phyloP scores from a whole-genome alignment of 2,888 invertebrate genomes.

The Cephus nigrinus region DNA sequence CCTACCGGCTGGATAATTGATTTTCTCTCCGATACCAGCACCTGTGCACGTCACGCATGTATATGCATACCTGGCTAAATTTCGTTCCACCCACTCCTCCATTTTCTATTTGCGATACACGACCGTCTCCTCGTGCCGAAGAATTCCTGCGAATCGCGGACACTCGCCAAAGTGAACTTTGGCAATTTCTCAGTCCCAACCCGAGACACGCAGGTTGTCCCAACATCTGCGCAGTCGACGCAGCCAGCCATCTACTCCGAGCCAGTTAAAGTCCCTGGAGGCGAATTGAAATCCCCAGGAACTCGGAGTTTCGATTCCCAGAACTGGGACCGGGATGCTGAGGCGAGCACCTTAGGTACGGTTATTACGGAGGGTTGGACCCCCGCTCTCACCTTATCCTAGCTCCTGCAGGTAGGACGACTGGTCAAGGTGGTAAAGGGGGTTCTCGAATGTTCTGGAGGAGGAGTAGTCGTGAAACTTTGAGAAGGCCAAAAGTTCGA shows the following conservation, averaged over 20 bases:
- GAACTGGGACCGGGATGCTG: background rate
- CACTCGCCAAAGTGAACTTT: background rate
- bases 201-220: background rate
- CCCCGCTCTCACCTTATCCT: too few species aligned
- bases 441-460: background rate
- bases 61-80: background rate
- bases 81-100: background rate
- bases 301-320: background rate
- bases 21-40: conserved; percentile 16
- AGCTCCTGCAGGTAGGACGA: too few species aligned
- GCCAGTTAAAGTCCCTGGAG: background rate
- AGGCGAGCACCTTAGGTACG: background rate
- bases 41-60: background rate
- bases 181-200: background rate
- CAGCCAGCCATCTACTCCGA: background rate
- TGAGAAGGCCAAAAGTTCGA: background rate
- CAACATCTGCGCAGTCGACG: background rate
- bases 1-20: conserved; percentile 27
- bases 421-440: too few species aligned
- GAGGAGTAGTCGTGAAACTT: background rate
- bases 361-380: background rate
- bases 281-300: background rate
- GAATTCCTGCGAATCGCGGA: background rate
- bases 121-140: background rate
- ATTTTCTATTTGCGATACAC: background rate